Evolutionary conservation across 2,113 vertebrate species (phyloP).

Genomic region (Trogon surrucura): DNA sequence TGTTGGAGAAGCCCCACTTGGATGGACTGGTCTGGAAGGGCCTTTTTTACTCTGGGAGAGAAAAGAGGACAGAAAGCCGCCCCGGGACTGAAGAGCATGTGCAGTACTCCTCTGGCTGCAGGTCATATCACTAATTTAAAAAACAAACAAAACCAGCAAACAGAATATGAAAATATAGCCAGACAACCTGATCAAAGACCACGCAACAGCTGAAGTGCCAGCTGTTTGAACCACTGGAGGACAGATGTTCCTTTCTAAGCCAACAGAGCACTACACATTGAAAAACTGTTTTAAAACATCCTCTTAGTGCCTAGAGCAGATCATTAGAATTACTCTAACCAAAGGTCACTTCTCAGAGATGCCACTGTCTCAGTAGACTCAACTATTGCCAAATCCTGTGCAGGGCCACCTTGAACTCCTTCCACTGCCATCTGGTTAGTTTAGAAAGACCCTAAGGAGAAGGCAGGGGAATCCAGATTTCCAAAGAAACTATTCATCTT

Average conservation of each 20-base stretch:
- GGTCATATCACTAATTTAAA: constrained; percentile 85
- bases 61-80: constrained; percentile 89
- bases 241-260: neutral
- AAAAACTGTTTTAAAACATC: neutral
- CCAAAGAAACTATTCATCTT: neutral
- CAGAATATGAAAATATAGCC: neutral
- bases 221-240: neutral
- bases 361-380: neutral
- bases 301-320: neutral
- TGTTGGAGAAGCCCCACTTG: constrained; percentile 74
- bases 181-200: neutral
- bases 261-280: neutral
- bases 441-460: neutral
- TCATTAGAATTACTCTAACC: neutral
- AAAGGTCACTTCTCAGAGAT: neutral
- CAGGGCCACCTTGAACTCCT: neutral
- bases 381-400: neutral
- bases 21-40: constrained; percentile 72
- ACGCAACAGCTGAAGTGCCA: neutral
- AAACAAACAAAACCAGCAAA: neutral
- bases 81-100: constrained; percentile 83
- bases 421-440: neutral
- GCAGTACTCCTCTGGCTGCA: constrained; percentile 84
- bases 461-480: neutral
- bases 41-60: constrained; percentile 88